Base-by-base conservation (phyloP, 2,797 vertebrate species). In the Esox lucius region DNA sequence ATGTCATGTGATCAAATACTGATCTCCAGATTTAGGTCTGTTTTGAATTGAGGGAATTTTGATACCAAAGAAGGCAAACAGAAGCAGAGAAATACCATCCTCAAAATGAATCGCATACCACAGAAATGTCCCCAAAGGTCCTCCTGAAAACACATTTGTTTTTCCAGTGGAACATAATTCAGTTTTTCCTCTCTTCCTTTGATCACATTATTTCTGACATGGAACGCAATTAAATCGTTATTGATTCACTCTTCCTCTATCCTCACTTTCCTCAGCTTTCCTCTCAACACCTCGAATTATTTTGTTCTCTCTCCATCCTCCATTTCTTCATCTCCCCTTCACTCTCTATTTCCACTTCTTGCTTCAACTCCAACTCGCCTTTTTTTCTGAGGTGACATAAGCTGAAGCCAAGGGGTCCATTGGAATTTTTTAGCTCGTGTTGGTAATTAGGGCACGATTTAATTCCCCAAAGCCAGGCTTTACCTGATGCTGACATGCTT, bases 31-130 rank as follows among this genome's bases (percentile, higher is more conserved):
- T 84, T 82, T 77, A 75, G 72, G 65, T 59, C 75, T 76, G 69
- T 76, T 87, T 85, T 84, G 80, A 87, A 83, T 79, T 77, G 39
- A 72, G 8, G 79, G 83, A 78, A 80, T 0, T 12, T 66, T 76
- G 68, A 78, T 88, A 85, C 91, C 90, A 91, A 89, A 93, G 69
- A 91, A 91, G 90, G 90, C 89, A 85, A 62, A 86, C 53, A 74
- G 16, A 82, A 59, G 75, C 2, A 28, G 13, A 12, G 53, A 56
- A 56, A 56, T 56, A 7, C 53, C 53, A 56, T 22, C 19, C 8
- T 56, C 19, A n/a, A 56, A 56, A 56, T 56, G 17, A 8, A 56
- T 56, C 16, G 16, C n/a, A 7, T 53, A n/a, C 17, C 16, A 53
- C 49, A 6, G 4, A 56, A 78, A 75, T 48, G 31, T 62, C 71